Percentiles rank a stretch among this genome's conserved stretches.
Evolutionary conservation across 53 echinoderm and acorn worm species (phyloP).

Genomic region (Holothuria leucospilota): DNA sequence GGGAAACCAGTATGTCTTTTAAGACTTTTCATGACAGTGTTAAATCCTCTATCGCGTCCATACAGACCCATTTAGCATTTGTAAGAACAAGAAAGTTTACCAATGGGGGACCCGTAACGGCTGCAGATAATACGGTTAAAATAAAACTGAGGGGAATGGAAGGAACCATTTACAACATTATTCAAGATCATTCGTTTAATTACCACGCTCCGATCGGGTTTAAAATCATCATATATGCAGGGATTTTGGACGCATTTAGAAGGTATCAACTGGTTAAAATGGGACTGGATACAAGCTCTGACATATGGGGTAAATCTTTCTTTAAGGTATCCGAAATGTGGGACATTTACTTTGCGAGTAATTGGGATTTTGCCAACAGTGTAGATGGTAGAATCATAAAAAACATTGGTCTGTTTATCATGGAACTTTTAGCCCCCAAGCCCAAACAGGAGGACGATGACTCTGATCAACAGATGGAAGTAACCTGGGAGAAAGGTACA

Average conservation of each 20-base stretch:
- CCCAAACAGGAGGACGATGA: too few relatives aligned
- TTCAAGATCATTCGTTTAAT: not conserved
- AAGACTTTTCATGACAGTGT: not conserved
- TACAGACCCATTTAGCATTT: conserved; percentile 9
- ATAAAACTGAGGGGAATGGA: not conserved
- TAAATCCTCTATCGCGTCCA: not conserved
- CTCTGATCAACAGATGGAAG: too few relatives aligned
- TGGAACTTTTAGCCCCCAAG: not conserved
- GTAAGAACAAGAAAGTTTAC: not conserved
- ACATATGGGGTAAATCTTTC: not conserved
- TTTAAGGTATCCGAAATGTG: not conserved
- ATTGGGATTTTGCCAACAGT: not conserved
- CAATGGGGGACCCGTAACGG: not conserved
- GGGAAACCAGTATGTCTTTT: too few relatives aligned
- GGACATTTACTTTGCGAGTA: not conserved
- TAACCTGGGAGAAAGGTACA: too few relatives aligned
- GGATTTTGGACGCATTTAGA: conserved; percentile 3
- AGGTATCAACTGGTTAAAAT: not conserved
- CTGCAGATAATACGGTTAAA: not conserved
- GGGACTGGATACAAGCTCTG: not conserved
- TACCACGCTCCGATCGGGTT: not conserved
- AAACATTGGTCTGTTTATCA: not conserved
- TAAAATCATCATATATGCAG: not conserved
- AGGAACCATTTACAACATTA: not conserved
- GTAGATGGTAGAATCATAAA: not conserved